Conservation (phyloP, 2,797 vertebrate species). For the Microctenopoma lineatum region DNA sequence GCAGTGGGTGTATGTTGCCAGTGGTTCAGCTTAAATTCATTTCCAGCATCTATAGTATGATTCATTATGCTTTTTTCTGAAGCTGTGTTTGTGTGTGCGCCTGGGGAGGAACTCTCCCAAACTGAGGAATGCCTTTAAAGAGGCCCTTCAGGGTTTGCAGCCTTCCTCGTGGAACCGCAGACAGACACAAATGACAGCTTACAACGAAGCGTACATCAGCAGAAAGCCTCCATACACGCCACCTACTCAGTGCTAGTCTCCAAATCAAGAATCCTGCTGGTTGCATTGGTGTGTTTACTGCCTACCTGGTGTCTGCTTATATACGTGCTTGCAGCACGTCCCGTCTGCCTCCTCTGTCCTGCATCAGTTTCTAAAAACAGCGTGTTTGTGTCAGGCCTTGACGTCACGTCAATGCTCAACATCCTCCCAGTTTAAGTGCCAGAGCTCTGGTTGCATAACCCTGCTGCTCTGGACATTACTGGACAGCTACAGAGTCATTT, state of each 20-base stretch:
- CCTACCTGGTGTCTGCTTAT: background rate
- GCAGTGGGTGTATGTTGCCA: no score
- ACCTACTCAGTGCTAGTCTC: background rate
- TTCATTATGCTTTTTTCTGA: no score
- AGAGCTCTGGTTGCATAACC: slow-evolving; percentile 13
- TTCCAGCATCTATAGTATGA: background rate
- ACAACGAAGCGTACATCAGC: slow-evolving; percentile 6
- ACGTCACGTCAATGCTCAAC: slow-evolving; percentile 35
- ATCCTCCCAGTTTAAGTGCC: background rate
- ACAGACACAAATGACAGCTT: slow-evolving; percentile 24
- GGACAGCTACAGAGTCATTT: slow-evolving; percentile 5
- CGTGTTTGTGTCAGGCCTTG: slow-evolving; percentile 8
- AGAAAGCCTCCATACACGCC: background rate
- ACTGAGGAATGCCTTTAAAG: slow-evolving; percentile 23
- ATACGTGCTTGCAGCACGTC: slow-evolving; percentile 6
- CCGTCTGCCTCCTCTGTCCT: background rate
- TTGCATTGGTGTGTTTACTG: background rate
- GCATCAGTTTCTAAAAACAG: slow-evolving; percentile 28
- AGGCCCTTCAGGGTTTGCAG: slow-evolving; percentile 20
- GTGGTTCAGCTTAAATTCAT: background rate
- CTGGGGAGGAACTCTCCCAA: slow-evolving; percentile 6
- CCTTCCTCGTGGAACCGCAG: slow-evolving; percentile 13
- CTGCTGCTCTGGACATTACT: slow-evolving; percentile 10
- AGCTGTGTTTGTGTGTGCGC: background rate
- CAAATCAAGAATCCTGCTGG: background rate